Percentiles rank a stretch among this genome's conserved stretches.
Evolutionary conservation across 2,797 vertebrate genomes (phyloP).

Genomic region (Oreortyx pictus): DNA sequence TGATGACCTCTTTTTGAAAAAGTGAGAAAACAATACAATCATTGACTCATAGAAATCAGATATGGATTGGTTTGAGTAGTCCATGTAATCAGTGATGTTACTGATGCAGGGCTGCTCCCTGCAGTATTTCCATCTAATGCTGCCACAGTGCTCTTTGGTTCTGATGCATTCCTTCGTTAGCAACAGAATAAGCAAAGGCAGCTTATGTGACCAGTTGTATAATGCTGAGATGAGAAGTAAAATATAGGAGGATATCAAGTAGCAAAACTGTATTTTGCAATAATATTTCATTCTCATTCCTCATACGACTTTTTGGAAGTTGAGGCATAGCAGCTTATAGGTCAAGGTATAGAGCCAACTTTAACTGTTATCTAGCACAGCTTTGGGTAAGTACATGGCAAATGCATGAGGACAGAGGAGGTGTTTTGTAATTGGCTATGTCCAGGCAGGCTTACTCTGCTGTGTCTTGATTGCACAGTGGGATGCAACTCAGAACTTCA

Average conservation of each 20-base stretch:
- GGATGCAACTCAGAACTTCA: not conserved
- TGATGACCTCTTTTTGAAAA: constrained; percentile 20
- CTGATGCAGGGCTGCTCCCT: not conserved
- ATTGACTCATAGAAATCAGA: constrained; percentile 58
- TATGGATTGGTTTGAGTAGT: constrained; percentile 2
- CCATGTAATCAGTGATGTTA: constrained; percentile 1
- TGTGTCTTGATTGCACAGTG: not conserved
- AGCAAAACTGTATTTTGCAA: not conserved
- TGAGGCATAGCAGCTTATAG: not conserved
- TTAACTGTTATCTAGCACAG: not conserved
- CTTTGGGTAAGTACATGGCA: not conserved
- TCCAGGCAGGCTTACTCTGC: not conserved
- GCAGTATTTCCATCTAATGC: not conserved
- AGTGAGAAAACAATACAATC: constrained; percentile 19
- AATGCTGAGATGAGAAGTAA: not conserved
- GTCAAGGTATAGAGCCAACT: not conserved
- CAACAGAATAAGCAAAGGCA: too few species aligned
- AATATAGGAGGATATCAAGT: not conserved
- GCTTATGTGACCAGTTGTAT: not conserved
- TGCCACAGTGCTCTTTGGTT: not conserved
- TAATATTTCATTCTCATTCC: not conserved
- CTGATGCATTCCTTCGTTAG: too few species aligned
- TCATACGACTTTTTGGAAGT: not conserved
- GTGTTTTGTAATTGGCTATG: not conserved
- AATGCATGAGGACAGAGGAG: not conserved